Base-by-base conservation (phyloP, 2,888 invertebrate genomes). In the Andrena praecox region DNA sequence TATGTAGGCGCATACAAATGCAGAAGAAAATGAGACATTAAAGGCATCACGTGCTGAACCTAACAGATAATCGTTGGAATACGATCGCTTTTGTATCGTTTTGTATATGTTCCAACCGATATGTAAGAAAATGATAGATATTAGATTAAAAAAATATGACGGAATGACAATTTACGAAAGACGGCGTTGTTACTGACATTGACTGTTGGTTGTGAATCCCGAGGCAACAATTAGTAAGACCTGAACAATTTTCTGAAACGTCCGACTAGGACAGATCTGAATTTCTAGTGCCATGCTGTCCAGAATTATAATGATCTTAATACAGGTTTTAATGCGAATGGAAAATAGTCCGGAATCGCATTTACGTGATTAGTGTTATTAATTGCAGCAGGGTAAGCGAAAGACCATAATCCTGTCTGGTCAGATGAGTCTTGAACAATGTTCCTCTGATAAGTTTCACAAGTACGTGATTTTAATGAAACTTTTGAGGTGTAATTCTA, bases 91-190 rank as follows among this genome's bases (percentile, higher is more conserved):
- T 72, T 54, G 50, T 79, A 63, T 69, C 48, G 12, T 68, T 60
- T 80, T 67, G 24, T 73, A 68, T 63, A 63, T 24, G 29, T 71
- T 62, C 52, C 66, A 52, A 20, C 24, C 29, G 2, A 63, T 63
- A 35, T 29, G 63, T 68, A 7, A 67, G 12, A 62, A 67, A 20
- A 63, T 24, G 10, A 60, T 52, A 68, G 56, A 63, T 10, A 6
- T 71, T 54, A 72, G 35, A 66, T 76, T 66, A 80, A 80, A 48
- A 71, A 68, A 59, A 24, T 16, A 20, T 63, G 35, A 29, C 52
- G 73, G 73, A 80, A 80, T 80, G 81, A 20, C 80, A 67, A 80
- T 80, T 80, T 35, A 48, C 62, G 62, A 72, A 70, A 20, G 20
- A 60, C 24, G 29, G 10, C 35, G 79, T 80, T 80, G 63, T 80